Base-by-base conservation (phyloP, 2,888 invertebrate genomes). In the Chrysomela aeneicollis region DNA sequence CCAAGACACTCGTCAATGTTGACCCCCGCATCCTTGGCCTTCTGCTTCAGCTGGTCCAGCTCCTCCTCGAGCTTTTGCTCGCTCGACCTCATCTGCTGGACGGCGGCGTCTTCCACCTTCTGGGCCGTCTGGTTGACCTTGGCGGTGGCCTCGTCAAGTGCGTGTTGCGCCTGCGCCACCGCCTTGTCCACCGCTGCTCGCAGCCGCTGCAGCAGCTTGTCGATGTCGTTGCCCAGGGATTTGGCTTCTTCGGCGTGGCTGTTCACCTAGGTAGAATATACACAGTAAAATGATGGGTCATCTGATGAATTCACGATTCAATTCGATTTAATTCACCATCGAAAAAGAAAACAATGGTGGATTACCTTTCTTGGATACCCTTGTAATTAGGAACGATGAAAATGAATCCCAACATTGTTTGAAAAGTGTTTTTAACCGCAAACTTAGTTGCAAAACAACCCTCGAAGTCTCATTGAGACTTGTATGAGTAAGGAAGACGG, bases 1-100 rank as follows among this genome's bases (percentile, higher is more conserved):
- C 50, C 61, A 50, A 64, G 59, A 21, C 67, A 67, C 9, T 58
- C 61, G 17, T 67, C 64, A n/a, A 67, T 67, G 46, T 61, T 64
- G 9, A 64, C 67, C 1, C 67, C 67, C 0, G 64, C 64, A 17
- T 64, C 35, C 12, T 58, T 59, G 9, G 67, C 67, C 18, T 65
- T 65, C 17, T 57, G 26, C 32, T 63, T 68, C 15, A 67, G 59
- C 2, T 19, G 51, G 21, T 67, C 67, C 10, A 67, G 26, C 15
- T 64, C 51, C 9, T 59, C 37, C 22, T 50, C 52, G 30, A 67
- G 46, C n/a, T 32, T 47, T 1, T 67, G 21, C 51, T 55, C 59
- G 1, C 42, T 51, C 17, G 30, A 51, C n/a, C 51, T 17, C 51
- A 66, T 55, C 17, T 47, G 57, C 0, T 32, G 19, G 12, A 42